Conservation (phyloP, 1,140 invertebrate genomes). For the Drosophila azteca region DNA sequence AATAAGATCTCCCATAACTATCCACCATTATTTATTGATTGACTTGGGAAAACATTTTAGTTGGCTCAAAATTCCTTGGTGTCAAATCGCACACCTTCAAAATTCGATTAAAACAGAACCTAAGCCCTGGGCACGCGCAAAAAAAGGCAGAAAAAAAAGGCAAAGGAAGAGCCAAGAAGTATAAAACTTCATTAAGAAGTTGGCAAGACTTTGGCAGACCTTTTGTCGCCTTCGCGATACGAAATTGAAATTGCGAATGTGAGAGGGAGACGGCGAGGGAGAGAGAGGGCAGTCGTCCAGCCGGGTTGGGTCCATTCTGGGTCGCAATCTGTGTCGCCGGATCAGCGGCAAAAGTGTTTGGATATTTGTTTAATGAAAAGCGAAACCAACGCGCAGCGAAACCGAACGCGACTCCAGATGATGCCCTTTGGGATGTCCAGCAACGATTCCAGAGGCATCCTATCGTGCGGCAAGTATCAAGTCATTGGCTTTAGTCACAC, state of each 20-base stretch:
- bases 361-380: constrained; percentile 81
- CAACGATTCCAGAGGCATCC: constrained; percentile 11
- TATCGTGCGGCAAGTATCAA: constrained; percentile 73
- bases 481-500: constrained; percentile 69
- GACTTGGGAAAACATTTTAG: not conserved
- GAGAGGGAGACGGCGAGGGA: constrained; percentile 7
- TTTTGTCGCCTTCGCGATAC: constrained; percentile 63
- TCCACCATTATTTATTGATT: not conserved
- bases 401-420: constrained; percentile 7
- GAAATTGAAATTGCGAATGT: constrained; percentile 55
- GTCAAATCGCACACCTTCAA: constrained; percentile 23
- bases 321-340: constrained; percentile 71
- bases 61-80: constrained; percentile 3
- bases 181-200: constrained; percentile 58
- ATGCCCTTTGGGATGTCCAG: constrained; percentile 6
- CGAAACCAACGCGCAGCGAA: constrained; percentile 55
- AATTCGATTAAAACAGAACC: constrained; percentile 12
- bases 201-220: constrained; percentile 59
- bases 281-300: constrained; percentile 12
- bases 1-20: too few species aligned
- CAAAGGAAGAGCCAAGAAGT: not conserved
- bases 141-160: not conserved
- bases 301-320: constrained; percentile 28
- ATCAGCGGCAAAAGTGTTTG: constrained; percentile 80
- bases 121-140: constrained; percentile 33